Percentiles rank a stretch among this genome's conserved stretches.
These are phyloP conservation scores for Orthonychiurus folsomi DNA, from an alignment of 2,888 invertebrate species.

Conservation along the genomic window DNA sequence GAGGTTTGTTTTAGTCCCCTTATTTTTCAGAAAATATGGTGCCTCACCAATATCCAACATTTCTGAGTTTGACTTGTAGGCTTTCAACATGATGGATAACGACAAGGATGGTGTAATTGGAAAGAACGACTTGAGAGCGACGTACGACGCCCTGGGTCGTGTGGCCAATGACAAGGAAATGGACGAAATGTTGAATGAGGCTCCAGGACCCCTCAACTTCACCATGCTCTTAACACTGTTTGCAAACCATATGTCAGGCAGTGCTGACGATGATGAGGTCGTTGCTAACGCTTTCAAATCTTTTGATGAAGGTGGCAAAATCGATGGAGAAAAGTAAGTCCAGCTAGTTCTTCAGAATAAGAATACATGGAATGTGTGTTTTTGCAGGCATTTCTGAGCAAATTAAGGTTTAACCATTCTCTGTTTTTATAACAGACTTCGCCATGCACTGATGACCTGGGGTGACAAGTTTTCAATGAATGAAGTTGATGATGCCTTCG, in stretches of 20 bases:
- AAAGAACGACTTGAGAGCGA: constrained; percentile 81
- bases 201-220: constrained; percentile 87
- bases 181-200: constrained; percentile 78
- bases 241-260: constrained; percentile 80
- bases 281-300: constrained; percentile 85
- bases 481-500: constrained; percentile 85
- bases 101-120: constrained; percentile 81
- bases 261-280: constrained; percentile 82
- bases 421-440: constrained; percentile 52
- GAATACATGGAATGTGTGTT: not conserved
- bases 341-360: not conserved
- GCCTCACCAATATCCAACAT: not conserved
- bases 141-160: constrained; percentile 81
- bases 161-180: constrained; percentile 82
- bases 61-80: constrained; percentile 49
- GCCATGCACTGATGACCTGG: constrained; percentile 84
- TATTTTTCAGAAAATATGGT: not conserved
- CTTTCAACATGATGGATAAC: constrained; percentile 90
- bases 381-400: not conserved
- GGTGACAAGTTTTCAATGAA: constrained; percentile 83
- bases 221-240: constrained; percentile 86
- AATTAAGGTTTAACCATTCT: not conserved
- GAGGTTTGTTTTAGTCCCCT: constrained; percentile 60
- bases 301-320: constrained; percentile 77
- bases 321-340: constrained; percentile 69